Evolutionary conservation across 2,797 vertebrate species (phyloP).

Genomic region (Spea hammondii): DNA sequence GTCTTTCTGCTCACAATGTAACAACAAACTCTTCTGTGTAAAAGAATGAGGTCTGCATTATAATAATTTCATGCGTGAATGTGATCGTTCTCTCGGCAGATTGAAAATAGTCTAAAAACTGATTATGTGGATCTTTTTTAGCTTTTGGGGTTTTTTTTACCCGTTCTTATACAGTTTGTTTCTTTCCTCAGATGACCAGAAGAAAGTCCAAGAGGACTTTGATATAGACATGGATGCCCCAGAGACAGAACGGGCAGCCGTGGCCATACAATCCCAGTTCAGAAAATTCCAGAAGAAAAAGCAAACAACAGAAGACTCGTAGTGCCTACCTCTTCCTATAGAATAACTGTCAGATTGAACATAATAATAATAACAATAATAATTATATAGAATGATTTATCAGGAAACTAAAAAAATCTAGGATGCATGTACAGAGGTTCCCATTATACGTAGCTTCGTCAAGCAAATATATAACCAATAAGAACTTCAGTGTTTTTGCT

Average conservation of each 20-base stretch:
- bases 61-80: too few relatives aligned
- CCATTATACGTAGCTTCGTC: slow-evolving; percentile 59
- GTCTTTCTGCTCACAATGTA: too few relatives aligned
- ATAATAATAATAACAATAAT: slow-evolving; percentile 35
- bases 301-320: slow-evolving; percentile 80
- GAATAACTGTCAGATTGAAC: slow-evolving; percentile 49
- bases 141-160: neutral
- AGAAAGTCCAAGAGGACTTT: slow-evolving; percentile 87
- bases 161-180: slow-evolving; percentile 40
- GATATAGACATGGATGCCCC: slow-evolving; percentile 96
- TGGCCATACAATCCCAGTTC: slow-evolving; percentile 97
- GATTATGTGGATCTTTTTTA: neutral
- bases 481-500: slow-evolving; percentile 56
- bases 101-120: too few relatives aligned
- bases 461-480: slow-evolving; percentile 53
- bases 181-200: slow-evolving; percentile 79
- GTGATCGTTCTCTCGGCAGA: too few relatives aligned
- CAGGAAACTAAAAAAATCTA: slow-evolving; percentile 56
- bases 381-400: slow-evolving; percentile 59
- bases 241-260: slow-evolving; percentile 92
- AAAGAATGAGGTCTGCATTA: too few relatives aligned
- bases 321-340: slow-evolving; percentile 65
- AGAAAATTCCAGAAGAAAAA: slow-evolving; percentile 99
- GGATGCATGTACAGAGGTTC: slow-evolving; percentile 72
- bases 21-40: too few relatives aligned